Conservation (phyloP, 64 coral and sea anemone species). For the Acropora tenuis region DNA sequence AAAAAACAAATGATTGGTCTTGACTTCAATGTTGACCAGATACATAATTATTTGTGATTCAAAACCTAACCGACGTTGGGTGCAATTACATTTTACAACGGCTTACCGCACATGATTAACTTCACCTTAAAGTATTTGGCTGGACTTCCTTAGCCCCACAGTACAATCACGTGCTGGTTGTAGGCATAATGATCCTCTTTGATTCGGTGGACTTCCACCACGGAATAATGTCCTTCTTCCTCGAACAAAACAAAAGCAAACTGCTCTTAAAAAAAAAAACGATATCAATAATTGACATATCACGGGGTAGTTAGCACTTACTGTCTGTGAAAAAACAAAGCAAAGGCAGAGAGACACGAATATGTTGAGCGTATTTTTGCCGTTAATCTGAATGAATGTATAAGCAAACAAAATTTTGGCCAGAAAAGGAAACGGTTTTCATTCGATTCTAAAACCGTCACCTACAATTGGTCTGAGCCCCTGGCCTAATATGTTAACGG, state of each 20-base stretch:
- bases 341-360: neutral
- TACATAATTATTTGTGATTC: neutral
- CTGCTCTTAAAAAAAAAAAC: slow-evolving; percentile 12
- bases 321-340: slow-evolving; percentile 2
- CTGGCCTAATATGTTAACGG: neutral
- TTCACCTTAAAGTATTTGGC: neutral
- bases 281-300: neutral
- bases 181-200: neutral
- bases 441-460: slow-evolving; percentile 2
- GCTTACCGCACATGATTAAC: slow-evolving; percentile 15
- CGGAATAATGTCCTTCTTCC: slow-evolving; percentile 1
- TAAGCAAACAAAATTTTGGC: neutral
- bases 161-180: neutral
- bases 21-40: neutral
- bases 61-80: neutral
- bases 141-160: slow-evolving; percentile 2
- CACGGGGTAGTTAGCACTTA: neutral
- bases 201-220: slow-evolving; percentile 15
- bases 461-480: slow-evolving; percentile 2
- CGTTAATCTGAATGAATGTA: neutral
- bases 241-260: neutral
- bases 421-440: neutral
- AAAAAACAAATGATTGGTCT: neutral
- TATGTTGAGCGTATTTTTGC: neutral
- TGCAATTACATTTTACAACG: slow-evolving; percentile 4